Base-by-base conservation (phyloP, 2,888 invertebrate genomes). In the Cylloceria caligata region DNA sequence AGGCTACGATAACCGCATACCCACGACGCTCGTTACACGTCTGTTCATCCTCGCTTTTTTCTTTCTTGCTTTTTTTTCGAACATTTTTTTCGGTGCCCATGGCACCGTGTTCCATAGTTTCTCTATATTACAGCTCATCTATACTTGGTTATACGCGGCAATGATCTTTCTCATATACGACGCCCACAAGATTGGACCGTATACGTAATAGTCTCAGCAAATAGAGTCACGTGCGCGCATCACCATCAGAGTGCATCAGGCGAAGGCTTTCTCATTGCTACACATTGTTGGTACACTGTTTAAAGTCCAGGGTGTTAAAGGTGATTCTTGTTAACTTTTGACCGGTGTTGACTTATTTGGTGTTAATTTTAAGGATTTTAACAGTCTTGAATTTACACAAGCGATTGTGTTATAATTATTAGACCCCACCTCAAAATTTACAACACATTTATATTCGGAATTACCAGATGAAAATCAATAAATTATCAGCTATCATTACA, bases 221-320 rank as follows among this genome's bases (percentile, higher is more conserved):
- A 88, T 87, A 84, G 85, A 87, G 81, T 87, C 88, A 87, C 87
- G 85, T 86, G 86, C 83, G 62, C 65, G 60, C 60, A 49, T 49
- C 64, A 68, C 67, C 68, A 19, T 39, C 45, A 24, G 9, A 36
- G 19, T 69, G 42, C 39, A 19, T n/a, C n/a, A n/a, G 5, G 19
- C 55, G 42, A 47, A 72, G 57, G 52, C 34, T 78, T 72, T 24
- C 65, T 64, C 65, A 52, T 34, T 7, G 21, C 42, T 62, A 72
- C 36, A 52, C 36, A 34, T 7, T 30, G 16, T 27, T 27, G 19
- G 55, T 55, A 52, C n/a, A n/a, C n/a, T n/a, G n/a, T n/a, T n/a
- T n/a, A n/a, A n/a, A n/a, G n/a, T n/a, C n/a, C n/a, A n/a, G n/a
- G n/a, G n/a, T n/a, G n/a, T n/a, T n/a, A n/a, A n/a, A n/a, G n/a